Evolutionary conservation across 37 sponge, comb jelly and placozoan genomes (phyloP), one percentile per base, ranked within the genome.

Genomic region (Aplysina aerophoba): DNA sequence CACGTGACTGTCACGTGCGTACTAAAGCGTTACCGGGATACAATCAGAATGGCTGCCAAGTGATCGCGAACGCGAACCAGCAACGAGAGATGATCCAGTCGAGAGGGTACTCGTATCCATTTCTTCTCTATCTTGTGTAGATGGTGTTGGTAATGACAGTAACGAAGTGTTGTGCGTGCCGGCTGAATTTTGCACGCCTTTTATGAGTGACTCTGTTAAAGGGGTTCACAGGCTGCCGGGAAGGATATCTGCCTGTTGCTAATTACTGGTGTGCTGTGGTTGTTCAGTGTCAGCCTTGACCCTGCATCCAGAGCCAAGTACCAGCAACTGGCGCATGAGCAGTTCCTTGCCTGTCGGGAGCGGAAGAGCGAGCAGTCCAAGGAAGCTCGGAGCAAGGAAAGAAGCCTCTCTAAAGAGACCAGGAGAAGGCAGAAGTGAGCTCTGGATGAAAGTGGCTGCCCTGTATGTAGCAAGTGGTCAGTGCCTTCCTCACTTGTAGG

Each of bases 91-190:
- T 85, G 90, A 30, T 89, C 22, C 62, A 57, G 20, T 35, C 82
- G 16, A 86, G 92, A 80, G 93, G 89, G 15, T 92, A 92, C 55
- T 92, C 93, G 93, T 92, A 92, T 92, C 92, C 92, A 0, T 67
- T 34, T 63, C 65, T 1, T 12, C 25, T 14, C 11, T 79, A 54
- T 54, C 20, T 6, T 53, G 57, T n/a, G 15, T 79, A 25, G 41
- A n/a, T 53, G 55, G 80, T 79, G 25, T 77, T 34, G 39, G 27
- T 50, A 44, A 53, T n/a, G 19, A 30, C 58, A 44, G 81, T 24
- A n/a, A 67, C 71, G 79, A 77, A 21, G 14, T 34, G 38, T 54
- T 53, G 50, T 11, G 25, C 50, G 58, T 17, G 55, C 81, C 14
- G n/a, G n/a, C n/a, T n/a, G n/a, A n/a, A n/a, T n/a, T n/a, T n/a